Conservation (phyloP, 2,113 vertebrate species). For the Takifugu flavidus region DNA sequence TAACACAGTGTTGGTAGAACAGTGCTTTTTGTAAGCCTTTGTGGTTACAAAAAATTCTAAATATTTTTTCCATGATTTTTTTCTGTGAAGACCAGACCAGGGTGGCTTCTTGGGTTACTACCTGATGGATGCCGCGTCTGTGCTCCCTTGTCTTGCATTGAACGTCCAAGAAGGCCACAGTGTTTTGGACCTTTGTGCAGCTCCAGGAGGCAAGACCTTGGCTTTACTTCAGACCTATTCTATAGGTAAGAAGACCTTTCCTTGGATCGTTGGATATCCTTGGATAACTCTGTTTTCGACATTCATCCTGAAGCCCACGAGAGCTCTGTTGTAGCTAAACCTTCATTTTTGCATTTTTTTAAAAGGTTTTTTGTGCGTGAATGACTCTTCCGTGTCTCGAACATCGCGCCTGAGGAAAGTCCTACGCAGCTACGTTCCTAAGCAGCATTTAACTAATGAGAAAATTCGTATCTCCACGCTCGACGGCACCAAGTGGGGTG, state of each 20-base stretch:
- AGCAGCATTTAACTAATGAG: constrained; percentile 54
- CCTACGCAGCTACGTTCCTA: constrained; percentile 83
- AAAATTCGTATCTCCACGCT: constrained; percentile 78
- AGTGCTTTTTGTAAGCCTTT: background rate
- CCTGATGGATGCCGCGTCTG: constrained; percentile 90
- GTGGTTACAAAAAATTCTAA: background rate
- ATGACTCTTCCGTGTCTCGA: constrained; percentile 83
- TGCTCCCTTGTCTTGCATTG: constrained; percentile 88
- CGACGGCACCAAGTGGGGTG: constrained; percentile 84
- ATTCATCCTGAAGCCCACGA: background rate
- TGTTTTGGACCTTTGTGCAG: constrained; percentile 92
- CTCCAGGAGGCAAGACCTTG: constrained; percentile 90
- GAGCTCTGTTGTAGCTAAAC: background rate
- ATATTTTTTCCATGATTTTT: background rate
- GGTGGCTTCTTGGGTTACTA: constrained; percentile 82
- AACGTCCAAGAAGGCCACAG: constrained; percentile 75
- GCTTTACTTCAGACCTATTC: constrained; percentile 85
- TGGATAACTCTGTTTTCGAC: background rate
- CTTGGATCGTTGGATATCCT: background rate
- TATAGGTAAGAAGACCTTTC: constrained; percentile 73
- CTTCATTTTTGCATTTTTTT: background rate
- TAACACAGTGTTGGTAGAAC: too few relatives aligned
- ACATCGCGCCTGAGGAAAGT: constrained; percentile 75
- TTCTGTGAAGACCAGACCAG: constrained; percentile 72
- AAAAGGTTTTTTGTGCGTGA: constrained; percentile 82